A percentile compares a stretch with the other conserved stretches of the same genome.
Conservation (phyloP, 2,113 vertebrate genomes). For the Parus major region DNA sequence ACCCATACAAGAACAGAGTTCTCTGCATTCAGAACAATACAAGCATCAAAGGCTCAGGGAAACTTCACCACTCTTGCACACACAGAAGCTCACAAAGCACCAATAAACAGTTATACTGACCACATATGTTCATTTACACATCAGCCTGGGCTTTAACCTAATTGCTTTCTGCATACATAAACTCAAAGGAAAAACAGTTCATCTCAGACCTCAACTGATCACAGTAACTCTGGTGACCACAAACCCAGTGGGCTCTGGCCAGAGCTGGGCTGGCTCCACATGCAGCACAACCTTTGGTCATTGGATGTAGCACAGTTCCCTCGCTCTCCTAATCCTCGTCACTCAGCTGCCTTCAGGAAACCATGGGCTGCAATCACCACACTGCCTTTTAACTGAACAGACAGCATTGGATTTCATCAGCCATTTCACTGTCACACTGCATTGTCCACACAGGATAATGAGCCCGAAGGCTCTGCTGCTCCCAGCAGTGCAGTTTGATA, state of each 20-base stretch:
- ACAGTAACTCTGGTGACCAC: not conserved
- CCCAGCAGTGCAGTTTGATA: not conserved
- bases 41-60: not conserved
- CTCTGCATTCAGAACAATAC: not conserved
- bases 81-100: not conserved
- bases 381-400: not conserved
- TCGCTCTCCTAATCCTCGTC: not conserved
- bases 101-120: not conserved
- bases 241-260: not conserved
- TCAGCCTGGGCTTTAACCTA: not conserved
- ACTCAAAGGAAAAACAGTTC: not conserved
- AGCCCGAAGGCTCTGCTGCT: conserved; percentile 13
- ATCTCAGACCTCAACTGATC: not conserved
- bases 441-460: not conserved
- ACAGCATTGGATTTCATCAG: conserved; percentile 31
- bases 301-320: not conserved
- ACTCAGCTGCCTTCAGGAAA: conserved; percentile 13
- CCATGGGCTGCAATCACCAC: not conserved
- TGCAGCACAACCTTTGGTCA: not conserved
- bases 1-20: not conserved
- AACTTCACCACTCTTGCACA: not conserved
- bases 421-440: conserved; percentile 23
- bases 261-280: not conserved
- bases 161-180: not conserved
- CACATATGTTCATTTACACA: not conserved